phyloP scores from a whole-genome alignment of 2,113 vertebrate genomes.

The Ornithorhynchus anatinus region DNA sequence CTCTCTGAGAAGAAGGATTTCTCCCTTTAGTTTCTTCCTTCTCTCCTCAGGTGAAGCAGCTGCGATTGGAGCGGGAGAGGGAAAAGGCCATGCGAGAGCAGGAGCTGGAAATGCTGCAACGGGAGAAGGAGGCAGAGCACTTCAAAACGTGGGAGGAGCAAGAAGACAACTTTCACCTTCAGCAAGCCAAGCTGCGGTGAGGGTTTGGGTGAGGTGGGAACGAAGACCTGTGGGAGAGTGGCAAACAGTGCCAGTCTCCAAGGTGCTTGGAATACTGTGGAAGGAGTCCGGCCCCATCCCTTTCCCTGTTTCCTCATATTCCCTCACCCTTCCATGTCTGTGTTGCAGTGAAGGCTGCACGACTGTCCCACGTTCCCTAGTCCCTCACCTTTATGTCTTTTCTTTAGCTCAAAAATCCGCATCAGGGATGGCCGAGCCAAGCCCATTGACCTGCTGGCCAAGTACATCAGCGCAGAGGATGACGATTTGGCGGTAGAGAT shows the following conservation, averaged over 20 bases:
- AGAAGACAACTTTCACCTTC: conserved; percentile 96
- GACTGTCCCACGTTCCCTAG: background rate
- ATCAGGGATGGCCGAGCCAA: conserved; percentile 94
- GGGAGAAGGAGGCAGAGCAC: conserved; percentile 96
- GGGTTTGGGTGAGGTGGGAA: background rate
- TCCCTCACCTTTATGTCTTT: too few species aligned
- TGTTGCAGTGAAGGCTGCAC: accelerated
- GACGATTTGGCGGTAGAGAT: conserved; percentile 96
- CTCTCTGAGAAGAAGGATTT: too few species aligned
- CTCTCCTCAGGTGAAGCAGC: conserved; percentile 86
- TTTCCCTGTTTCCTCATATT: background rate
- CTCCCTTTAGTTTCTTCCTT: accelerated
- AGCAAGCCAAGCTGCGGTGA: conserved; percentile 93
- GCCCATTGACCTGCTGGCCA: conserved; percentile 94
- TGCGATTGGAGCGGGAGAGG: conserved; percentile 91
- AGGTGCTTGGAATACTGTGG: background rate
- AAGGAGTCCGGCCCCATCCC: background rate
- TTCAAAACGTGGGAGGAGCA: conserved; percentile 99
- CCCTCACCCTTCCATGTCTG: too few species aligned
- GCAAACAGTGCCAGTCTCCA: background rate
- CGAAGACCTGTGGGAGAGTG: too few species aligned
- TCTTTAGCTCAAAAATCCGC: conserved; percentile 97
- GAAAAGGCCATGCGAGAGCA: conserved; percentile 96
- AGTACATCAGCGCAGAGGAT: conserved; percentile 95
- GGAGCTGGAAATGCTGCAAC: conserved; percentile 96